Base-by-base conservation (phyloP, 2,113 vertebrate species). In the Piaya cayana region DNA sequence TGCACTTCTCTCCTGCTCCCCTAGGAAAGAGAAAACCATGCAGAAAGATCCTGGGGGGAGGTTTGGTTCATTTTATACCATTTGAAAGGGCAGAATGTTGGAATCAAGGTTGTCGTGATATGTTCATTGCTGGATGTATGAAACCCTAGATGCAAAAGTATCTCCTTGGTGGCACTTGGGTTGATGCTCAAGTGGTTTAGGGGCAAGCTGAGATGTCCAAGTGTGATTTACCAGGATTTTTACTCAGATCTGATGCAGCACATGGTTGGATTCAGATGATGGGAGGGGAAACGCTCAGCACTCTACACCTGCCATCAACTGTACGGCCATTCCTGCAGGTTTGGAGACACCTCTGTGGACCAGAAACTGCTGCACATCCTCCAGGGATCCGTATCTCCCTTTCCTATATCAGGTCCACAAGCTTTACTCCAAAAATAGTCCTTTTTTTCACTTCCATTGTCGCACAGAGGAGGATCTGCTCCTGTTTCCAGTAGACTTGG, bases 281-380 rank as follows among this genome's bases (percentile, higher is more conserved):
- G 75, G 45, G n/a, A 78, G 45, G 23, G 10, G 16, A 70, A 85
- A 71, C 9, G 34, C 30, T 67, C 36, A n/a, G 27, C 12, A 14
- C 13, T 13, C 27, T 42, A 16, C 5, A 68, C 50, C 42, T 74
- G 60, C 50, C 26, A 3, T 30, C 15, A 6, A 2, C 5, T 1
- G 0, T 1, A 3, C 0, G 0, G 30, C 45, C 5, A 2, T 27
- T 0, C 0, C 1, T 14, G 29, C 1, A 6, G 29, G 7, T 52
- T 81, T 74, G 64, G 55, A 56, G 50, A 36, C 6, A 18, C 4
- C 4, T 69, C 16, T 8, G 25, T 15, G 15, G 39, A 60, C 9
- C 22, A 78, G 36, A 56, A 87, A 45, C 1, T 2, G 17, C 50
- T 37, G 4, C 29, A 81, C 13, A 65, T 30, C 21, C 78, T 52